Base-by-base conservation (phyloP, 2,113 vertebrate genomes). In the Hippolais icterina region DNA sequence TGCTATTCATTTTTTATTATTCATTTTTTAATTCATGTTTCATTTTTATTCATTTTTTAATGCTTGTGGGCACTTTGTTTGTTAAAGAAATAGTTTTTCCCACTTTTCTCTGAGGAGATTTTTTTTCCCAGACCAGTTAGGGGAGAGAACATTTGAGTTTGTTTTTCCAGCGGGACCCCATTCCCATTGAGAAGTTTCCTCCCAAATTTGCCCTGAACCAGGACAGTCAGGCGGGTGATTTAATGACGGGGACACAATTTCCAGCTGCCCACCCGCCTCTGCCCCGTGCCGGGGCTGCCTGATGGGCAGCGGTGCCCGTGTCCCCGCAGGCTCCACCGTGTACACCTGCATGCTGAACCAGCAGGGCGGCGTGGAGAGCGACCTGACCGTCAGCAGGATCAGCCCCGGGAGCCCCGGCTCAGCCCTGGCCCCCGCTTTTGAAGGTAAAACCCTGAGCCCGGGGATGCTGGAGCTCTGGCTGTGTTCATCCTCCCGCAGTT, bases 321-420 rank as follows among this genome's bases (percentile, higher is more conserved):
- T 60, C 60, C 41, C 60, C 3, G 1, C 29, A 99, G 99, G 99
- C 50, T 98, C 98, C 8, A 99, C 99, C 0, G 98, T 99, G 44
- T 99, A 99, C 87, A 99, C 99, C 56, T 99, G 99, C 96, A 99
- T 99, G 99, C 94, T 99, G 94, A 99, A 99, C 96, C 93, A 69
- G 37, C 96, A 35, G 1, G 99, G 99, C 0, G 99, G 99, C 2
- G 97, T 98, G 0, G 99, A 99, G 97, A 98, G 99, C 0, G 99
- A 99, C 97, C 98, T 99, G 94, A 99, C 99, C 0, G 99, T 99
- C 89, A 99, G 99, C 97, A 87, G 98, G 79, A 98, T 99, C 87
- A 97, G 97, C 59, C 96, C 98, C 0, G 96, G 98, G 3, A 12
- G 92, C 19, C 93, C 95, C 10, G 96, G 90, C 87, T 97, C 98